Conservation (phyloP, 2,113 vertebrate species). For the Pluvianellus socialis region DNA sequence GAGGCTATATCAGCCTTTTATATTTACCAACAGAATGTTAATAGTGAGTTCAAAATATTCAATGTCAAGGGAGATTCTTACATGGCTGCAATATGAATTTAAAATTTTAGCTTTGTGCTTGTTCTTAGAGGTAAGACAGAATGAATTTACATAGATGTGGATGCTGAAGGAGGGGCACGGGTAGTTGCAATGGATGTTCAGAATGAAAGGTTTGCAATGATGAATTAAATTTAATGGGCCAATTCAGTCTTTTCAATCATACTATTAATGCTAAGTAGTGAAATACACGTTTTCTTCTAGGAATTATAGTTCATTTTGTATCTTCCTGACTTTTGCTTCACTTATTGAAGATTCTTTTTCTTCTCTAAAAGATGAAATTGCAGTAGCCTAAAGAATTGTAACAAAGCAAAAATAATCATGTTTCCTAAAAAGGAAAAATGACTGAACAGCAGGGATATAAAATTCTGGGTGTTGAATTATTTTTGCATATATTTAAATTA, state of each 20-base stretch:
- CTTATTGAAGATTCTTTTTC: neutral
- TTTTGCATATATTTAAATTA: neutral
- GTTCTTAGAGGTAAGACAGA: neutral
- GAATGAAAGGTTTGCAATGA: constrained; percentile 25
- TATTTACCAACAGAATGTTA: neutral
- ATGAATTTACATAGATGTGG: neutral
- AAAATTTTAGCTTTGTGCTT: neutral
- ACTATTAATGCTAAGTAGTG: constrained; percentile 44
- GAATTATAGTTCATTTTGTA: constrained; percentile 35
- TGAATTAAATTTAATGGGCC: constrained; percentile 52
- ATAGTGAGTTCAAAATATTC: neutral
- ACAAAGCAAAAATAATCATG: neutral
- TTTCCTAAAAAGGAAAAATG: neutral
- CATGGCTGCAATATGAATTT: neutral
- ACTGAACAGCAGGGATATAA: neutral
- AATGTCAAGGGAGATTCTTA: neutral
- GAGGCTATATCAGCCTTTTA: neutral
- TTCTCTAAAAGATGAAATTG: constrained; percentile 25
- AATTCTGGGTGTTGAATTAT: neutral
- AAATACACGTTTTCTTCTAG: constrained; percentile 46
- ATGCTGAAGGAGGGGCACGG: neutral
- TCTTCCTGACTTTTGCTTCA: constrained; percentile 22
- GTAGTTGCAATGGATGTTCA: neutral
- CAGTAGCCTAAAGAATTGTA: neutral
- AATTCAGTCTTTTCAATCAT: constrained; percentile 56